Base-by-base conservation (phyloP, 1,140 invertebrate species). In the Drosophila seguyi region DNA sequence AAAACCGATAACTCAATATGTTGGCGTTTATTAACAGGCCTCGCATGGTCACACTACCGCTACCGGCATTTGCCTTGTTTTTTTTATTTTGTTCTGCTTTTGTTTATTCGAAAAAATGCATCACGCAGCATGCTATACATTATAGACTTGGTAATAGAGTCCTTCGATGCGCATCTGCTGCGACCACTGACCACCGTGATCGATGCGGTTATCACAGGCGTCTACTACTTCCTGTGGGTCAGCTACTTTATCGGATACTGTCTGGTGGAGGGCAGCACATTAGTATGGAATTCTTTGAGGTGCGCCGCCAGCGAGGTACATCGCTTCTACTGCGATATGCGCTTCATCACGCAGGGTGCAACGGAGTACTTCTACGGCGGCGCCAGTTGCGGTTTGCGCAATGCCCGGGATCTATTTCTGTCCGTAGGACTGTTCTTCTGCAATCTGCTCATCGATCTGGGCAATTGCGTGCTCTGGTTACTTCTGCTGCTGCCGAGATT, bases 181-280 rank as follows among this genome's bases (percentile, higher is more conserved):
- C 60, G 41, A 10, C 82, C 82, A 8, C 31, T 87, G 27, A 31
- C 57, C 7, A 8, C 13, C 13, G 38, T 36, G 6, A 74, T 74
- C 18, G 48, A 88, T 8, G 38, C 67, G 0, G 38, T 87, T 8
- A 13, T 62, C 11, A 27, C 63, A 6, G 50, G 20, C 3, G 38
- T 80, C 20, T 77, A 72, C 25, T 88, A 87, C 45, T 87, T 87
- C 34, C 22, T 87, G 8, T 83, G 56, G 41, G 36, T 3, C 4
- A 88, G 84, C 50, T 84, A 63, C 25, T 67, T 77, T 0, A 41
- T 88, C 10, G 84, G 84, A 1, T 88, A 69, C 34, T 77, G 76
- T 6, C 55, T 87, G 14, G 76, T 87, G 22, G 22, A 78, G 48
- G 47, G 52, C 16, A 52, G 59, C 36, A 22, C 10, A 0, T 11